These are phyloP conservation scores for Papilio protenor DNA, from an alignment of 2,888 invertebrate genomes.

Conservation along the genomic window DNA sequence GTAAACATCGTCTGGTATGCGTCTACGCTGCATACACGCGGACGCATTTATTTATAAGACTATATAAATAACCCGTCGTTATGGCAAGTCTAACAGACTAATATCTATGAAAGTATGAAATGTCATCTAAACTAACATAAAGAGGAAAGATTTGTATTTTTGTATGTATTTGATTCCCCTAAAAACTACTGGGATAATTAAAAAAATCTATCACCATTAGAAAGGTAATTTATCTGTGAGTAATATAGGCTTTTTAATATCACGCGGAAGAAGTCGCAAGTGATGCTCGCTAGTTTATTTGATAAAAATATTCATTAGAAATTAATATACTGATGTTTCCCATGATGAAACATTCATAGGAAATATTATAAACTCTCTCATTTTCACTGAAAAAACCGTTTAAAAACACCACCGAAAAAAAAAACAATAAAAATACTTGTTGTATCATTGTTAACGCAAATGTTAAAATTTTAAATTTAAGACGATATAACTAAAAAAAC, in stretches of 20 bases:
- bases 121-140: background rate
- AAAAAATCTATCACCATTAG: no score
- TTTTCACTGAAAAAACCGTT: no score
- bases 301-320: background rate
- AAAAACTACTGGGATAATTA: no score
- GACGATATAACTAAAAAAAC: background rate
- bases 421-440: background rate
- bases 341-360: no score
- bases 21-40: conserved; percentile 7
- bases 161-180: no score
- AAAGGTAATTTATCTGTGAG: no score
- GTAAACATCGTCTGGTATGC: conserved; percentile 36
- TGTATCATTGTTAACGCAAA: background rate
- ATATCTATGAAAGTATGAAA: background rate
- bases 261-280: no score
- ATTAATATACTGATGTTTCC: no score
- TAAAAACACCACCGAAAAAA: background rate
- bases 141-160: no score
- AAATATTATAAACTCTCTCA: no score
- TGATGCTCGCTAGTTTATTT: no score
- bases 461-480: background rate
- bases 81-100: background rate
- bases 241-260: no score
- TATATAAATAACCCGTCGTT: background rate
- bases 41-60: conserved; percentile 16